phyloP scores from a whole-genome alignment of 2,888 invertebrate genomes.

The Branchellion lobata region DNA sequence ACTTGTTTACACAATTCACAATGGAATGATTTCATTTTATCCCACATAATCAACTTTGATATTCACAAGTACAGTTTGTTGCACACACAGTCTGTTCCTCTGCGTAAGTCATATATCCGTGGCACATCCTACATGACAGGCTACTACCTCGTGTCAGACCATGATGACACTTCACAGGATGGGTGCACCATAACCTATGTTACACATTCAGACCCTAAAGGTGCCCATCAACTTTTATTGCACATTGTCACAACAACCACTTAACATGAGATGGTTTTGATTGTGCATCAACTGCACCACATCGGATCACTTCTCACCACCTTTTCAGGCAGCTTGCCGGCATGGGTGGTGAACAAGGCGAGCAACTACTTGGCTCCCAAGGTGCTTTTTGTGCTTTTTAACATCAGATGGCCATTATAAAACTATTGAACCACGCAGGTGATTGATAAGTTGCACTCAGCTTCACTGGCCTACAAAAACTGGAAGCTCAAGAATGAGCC shows the following conservation, averaged over 20 bases:
- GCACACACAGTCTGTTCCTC: conserved; percentile 69
- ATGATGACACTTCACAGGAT: conserved; percentile 55
- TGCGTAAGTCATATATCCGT: conserved; percentile 76
- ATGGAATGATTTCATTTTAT: too few species aligned
- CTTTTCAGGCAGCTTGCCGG: conserved; percentile 71
- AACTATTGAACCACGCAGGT: conserved; percentile 64
- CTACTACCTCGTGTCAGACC: conserved; percentile 66
- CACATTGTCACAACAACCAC: too few species aligned
- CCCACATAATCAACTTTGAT: too few species aligned
- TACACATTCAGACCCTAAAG: conserved; percentile 85
- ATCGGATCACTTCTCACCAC: too few species aligned
- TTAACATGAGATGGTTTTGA: too few species aligned
- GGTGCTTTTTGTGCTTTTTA: conserved; percentile 57
- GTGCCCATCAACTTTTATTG: conserved; percentile 68
- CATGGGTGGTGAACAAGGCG: conserved; percentile 84
- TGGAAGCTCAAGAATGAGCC: conserved; percentile 82
- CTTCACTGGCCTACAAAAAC: conserved; percentile 75
- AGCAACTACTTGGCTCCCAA: conserved; percentile 84
- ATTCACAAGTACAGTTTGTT: too few species aligned
- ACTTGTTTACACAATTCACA: too few species aligned
- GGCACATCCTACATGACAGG: conserved; percentile 71
- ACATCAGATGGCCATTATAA: background rate
- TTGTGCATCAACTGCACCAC: too few species aligned
- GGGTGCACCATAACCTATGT: conserved; percentile 80
- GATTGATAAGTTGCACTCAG: conserved; percentile 68